Conservation (phyloP, 1,140 invertebrate genomes). For the Drosophila truncata region DNA sequence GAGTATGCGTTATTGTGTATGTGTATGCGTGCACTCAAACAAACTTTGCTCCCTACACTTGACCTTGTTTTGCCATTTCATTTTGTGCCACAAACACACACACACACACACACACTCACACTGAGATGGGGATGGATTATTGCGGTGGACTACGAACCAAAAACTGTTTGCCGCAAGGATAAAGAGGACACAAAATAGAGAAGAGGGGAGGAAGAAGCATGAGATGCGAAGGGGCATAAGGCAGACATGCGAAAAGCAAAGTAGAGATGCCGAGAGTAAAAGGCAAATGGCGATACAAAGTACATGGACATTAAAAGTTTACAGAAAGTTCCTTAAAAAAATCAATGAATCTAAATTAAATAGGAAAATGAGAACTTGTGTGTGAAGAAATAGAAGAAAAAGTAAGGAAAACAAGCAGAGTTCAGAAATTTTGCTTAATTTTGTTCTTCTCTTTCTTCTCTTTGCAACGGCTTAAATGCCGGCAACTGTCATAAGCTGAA, state of each 20-base stretch:
- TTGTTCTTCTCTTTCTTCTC: conserved; percentile 11
- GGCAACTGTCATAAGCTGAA: conserved; percentile 42
- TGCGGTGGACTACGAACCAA: conserved; percentile 61
- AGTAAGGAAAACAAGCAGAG: conserved; percentile 4
- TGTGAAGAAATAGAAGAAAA: background rate
- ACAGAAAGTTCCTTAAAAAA: background rate
- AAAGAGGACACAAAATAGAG: background rate
- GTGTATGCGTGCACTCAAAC: conserved; percentile 67
- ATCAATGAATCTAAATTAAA: background rate
- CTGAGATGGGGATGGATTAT: conserved; percentile 59
- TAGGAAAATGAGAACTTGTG: background rate
- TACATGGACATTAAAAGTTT: conserved; percentile 13
- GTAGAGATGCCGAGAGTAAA: conserved; percentile 57
- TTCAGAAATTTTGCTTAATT: conserved; percentile 63
- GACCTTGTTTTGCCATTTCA: conserved; percentile 82
- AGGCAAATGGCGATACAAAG: conserved; percentile 30
- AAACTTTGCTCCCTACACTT: conserved; percentile 83
- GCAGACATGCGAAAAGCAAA: conserved; percentile 64
- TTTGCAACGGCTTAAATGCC: conserved; percentile 63
- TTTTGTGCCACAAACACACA: conserved; percentile 59
- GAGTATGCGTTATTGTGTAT: conserved; percentile 14
- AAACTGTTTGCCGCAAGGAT: conserved; percentile 32
- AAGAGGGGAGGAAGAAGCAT: background rate
- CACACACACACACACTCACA: conserved; percentile 38
- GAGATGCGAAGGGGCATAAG: background rate